Conservation (phyloP, 2,888 invertebrate species). For the Ecliptopera silaceata region DNA sequence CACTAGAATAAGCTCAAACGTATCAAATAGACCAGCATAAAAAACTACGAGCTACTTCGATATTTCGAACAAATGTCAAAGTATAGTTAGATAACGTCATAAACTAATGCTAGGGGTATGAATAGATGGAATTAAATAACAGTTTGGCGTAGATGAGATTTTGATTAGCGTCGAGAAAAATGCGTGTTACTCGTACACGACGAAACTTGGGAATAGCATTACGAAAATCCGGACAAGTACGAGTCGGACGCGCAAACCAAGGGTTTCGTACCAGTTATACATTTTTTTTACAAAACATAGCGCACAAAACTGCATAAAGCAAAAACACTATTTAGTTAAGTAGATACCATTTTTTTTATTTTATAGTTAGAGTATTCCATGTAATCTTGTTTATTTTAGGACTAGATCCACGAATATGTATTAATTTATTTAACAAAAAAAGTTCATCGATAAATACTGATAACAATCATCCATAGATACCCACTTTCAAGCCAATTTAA, state of each 20-base stretch:
- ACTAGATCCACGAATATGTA: too few species aligned
- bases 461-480: too few species aligned
- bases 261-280: background rate
- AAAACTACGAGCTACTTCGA: background rate
- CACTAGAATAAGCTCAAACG: background rate
- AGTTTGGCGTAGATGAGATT: constrained; percentile 2
- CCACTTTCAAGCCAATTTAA: too few species aligned
- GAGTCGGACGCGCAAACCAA: background rate
- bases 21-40: too few species aligned
- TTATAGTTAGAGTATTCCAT: too few species aligned
- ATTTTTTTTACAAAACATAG: too few species aligned
- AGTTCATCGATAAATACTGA: too few species aligned
- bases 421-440: too few species aligned
- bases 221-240: background rate
- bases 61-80: background rate
- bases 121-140: constrained; percentile 1
- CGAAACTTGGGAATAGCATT: background rate
- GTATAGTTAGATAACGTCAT: background rate
- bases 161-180: background rate
- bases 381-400: too few species aligned
- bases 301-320: too few species aligned
- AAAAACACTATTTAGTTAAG: too few species aligned
- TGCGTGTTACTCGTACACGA: background rate
- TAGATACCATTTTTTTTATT: too few species aligned
- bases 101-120: background rate